Evolutionary conservation across 2,797 vertebrate species (phyloP).

Genomic region (Alca torda): DNA sequence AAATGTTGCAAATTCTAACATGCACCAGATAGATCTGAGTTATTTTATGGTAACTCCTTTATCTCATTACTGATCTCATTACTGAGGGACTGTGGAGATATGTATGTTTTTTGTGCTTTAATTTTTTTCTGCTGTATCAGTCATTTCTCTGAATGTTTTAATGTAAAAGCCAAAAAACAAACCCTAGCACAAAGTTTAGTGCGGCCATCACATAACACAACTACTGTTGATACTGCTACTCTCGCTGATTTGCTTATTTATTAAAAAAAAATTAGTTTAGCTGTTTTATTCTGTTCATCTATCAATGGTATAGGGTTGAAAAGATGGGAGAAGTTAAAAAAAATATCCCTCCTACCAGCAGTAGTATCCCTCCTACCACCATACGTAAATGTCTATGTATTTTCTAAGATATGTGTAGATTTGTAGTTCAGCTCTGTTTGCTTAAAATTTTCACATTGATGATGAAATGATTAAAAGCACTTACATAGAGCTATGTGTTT

Average conservation of each 20-base stretch:
- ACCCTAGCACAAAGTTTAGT: neutral
- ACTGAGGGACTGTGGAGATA: neutral
- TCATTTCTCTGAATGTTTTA: neutral
- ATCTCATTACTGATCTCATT: neutral
- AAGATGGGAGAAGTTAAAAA: neutral
- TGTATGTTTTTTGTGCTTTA: rapidly evolving
- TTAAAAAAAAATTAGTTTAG: neutral
- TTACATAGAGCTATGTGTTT: neutral
- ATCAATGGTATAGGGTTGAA: neutral
- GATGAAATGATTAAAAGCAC: neutral
- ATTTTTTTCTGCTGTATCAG: neutral
- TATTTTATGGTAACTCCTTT: neutral
- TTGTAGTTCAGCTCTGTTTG: neutral
- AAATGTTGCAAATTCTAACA: neutral
- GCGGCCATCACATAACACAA: neutral
- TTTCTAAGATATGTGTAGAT: neutral
- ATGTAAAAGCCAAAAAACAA: neutral
- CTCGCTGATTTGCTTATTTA: neutral
- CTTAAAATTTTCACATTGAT: neutral
- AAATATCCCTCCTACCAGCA: neutral
- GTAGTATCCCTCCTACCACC: neutral
- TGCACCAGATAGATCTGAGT: neutral
- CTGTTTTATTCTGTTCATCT: neutral
- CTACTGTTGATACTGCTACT: neutral
- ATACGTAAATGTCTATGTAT: neutral